These are phyloP conservation scores for Ochropleura plecta DNA, from an alignment of 2,888 invertebrate genomes.

Conservation along the genomic window DNA sequence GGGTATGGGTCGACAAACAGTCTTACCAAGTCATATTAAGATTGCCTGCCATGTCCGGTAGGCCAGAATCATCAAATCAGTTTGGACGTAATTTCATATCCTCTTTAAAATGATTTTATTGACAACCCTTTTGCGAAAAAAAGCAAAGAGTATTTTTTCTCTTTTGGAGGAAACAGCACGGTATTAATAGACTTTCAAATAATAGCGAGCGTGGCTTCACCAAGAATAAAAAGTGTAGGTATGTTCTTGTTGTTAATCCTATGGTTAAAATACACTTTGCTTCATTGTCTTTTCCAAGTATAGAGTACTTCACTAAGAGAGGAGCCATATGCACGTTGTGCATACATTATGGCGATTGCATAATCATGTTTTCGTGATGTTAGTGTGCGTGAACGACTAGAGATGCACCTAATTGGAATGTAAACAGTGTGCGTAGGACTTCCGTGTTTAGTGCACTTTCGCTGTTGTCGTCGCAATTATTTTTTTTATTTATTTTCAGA, in stretches of 20 bases:
- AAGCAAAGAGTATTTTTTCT: neutral
- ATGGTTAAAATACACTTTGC: neutral
- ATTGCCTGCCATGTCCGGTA: neutral
- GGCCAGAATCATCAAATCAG: neutral
- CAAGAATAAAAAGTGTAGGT: neutral
- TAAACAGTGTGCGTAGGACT: constrained; percentile 27
- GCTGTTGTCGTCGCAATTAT: neutral
- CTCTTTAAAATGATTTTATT: neutral
- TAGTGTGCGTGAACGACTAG: neutral
- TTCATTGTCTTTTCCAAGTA: neutral
- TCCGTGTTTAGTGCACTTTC: constrained; percentile 44
- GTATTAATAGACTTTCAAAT: neutral
- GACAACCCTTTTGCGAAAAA: neutral
- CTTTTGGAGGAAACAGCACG: neutral
- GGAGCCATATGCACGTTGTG: constrained; percentile 6
- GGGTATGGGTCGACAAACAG: too few species aligned
- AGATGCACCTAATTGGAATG: constrained; percentile 34
- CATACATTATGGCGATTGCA: constrained; percentile 15
- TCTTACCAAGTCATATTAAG: neutral
- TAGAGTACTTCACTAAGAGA: neutral
- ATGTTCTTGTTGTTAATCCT: too few species aligned
- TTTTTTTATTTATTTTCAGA: too few species aligned
- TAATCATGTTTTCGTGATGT: neutral
- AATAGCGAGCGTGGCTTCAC: neutral
- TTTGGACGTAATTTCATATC: neutral